Evolutionary conservation across 2,113 vertebrate species (phyloP).

Genomic region (Macquaria australasica): DNA sequence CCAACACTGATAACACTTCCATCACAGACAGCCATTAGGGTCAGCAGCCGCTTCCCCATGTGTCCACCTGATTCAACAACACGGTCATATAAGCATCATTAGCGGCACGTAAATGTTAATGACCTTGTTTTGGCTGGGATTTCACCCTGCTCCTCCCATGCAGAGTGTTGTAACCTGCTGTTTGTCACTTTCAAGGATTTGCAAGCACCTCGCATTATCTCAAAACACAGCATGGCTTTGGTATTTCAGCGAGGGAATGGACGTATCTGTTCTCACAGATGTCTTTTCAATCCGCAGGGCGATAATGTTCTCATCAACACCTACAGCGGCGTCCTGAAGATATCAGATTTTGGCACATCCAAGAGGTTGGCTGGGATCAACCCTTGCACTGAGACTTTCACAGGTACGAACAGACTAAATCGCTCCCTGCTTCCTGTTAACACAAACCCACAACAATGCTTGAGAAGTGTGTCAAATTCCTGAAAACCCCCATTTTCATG

Average conservation of each 20-base stretch:
- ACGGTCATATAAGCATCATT: conserved; percentile 34
- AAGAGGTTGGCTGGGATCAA: conserved; percentile 98
- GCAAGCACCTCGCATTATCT: conserved; percentile 2
- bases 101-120: conserved; percentile 65
- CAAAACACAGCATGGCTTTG: not conserved
- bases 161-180: conserved; percentile 10
- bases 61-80: conserved; percentile 53
- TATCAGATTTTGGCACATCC: conserved; percentile 98
- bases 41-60: conserved; percentile 7
- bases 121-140: conserved; percentile 64
- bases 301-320: conserved; percentile 99
- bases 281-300: conserved; percentile 84
- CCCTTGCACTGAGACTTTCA: conserved; percentile 98
- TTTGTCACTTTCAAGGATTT: conserved; percentile 31
- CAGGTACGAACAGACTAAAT: conserved; percentile 84
- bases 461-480: not conserved
- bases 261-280: conserved; percentile 36
- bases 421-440: not conserved
- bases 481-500: not conserved
- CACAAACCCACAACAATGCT: not conserved
- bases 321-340: conserved; percentile 98
- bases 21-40: conserved; percentile 28
- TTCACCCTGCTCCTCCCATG: conserved; percentile 4
- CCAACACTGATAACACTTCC: conserved; percentile 33
- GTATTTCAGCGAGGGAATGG: not conserved